A percentile compares a stretch with the other conserved stretches of the same genome.
Conservation (phyloP, 2,113 vertebrate species). For the Brienomyrus longianalis region DNA sequence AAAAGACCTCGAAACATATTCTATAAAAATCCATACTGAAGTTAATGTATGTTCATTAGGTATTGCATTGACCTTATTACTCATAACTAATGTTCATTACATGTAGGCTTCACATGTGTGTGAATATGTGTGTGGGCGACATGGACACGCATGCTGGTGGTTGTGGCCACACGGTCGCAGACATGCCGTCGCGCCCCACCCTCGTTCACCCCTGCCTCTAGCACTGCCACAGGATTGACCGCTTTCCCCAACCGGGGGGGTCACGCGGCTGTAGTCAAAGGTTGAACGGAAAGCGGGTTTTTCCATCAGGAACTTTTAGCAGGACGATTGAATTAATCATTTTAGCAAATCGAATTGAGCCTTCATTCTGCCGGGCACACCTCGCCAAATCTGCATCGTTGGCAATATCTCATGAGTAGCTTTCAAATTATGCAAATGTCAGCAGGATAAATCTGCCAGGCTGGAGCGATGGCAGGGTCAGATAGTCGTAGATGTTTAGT, state of each 20-base stretch:
- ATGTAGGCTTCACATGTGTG: not conserved
- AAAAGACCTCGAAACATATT: not conserved
- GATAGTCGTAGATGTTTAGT: constrained; percentile 14
- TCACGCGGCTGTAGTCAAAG: constrained; percentile 24
- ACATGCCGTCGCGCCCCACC: not conserved
- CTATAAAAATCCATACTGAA: not conserved
- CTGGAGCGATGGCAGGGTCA: not conserved
- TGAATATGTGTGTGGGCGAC: not conserved
- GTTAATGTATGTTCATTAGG: not conserved
- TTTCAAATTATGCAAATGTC: constrained; percentile 39
- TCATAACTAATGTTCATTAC: not conserved
- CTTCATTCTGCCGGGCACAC: constrained; percentile 15
- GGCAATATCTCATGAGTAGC: constrained; percentile 34
- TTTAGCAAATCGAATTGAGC: constrained; percentile 29
- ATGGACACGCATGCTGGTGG: not conserved
- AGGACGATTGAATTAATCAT: constrained; percentile 31
- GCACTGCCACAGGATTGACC: not conserved
- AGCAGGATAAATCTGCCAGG: constrained; percentile 28
- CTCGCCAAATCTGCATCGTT: constrained; percentile 29
- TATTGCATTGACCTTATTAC: not conserved
- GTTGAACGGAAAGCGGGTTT: constrained; percentile 11
- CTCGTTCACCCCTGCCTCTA: not conserved
- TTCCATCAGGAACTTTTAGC: constrained; percentile 25
- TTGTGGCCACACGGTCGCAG: not conserved
- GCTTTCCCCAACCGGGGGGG: not conserved